Base-by-base conservation (phyloP, 2,113 vertebrate genomes). In the Benitochromis conjunctus region DNA sequence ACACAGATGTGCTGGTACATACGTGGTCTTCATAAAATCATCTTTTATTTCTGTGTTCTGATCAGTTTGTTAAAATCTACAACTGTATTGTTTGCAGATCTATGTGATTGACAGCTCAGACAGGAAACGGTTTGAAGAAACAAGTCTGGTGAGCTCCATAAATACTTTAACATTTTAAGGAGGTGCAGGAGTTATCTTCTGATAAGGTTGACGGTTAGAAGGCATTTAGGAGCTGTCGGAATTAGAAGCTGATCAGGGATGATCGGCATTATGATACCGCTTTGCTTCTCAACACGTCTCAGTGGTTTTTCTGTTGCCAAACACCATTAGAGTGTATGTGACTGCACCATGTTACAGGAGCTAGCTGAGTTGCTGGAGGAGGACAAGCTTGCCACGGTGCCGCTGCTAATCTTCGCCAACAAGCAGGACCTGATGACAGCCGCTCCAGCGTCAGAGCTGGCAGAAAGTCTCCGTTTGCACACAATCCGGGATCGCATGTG, bases 371-470 rank as follows among this genome's bases (percentile, higher is more conserved):
- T 99, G 86, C 93, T 99, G 91, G 98, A 99, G 76, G 98, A 99
- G 91, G 98, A 98, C 88, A 97, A 97, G 88, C 96, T 99, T 11
- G 97, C 96, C 18, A 96, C 96, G 71, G 98, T 98, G 79, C 98
- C 98, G 1, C 85, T 96, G 91, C 69, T 96, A 34, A 90, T 99
- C 92, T 99, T 99, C 11, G 98, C 98, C 91, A 99, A 99, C 92
- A 99, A 99, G 94, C 98, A 99, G 94, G 98, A 99, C 95, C 93
- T 99, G 95, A 96, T 97, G 95, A 98, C 97, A 0, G 98, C 98
- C 78, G 96, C 95, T 53, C 96, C 98, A 1, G 97, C 97, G 29
- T 97, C 97, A 0, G 98, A 99, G 95, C 97, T 99, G 62, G 97
- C 97, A 0, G 95, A 96, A 60, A 55, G 90, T 80, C 95, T 96